A percentile compares a stretch with the other conserved stretches of the same genome.
Conservation (phyloP, 2,113 vertebrate species). For the Saimiri boliviensis region DNA sequence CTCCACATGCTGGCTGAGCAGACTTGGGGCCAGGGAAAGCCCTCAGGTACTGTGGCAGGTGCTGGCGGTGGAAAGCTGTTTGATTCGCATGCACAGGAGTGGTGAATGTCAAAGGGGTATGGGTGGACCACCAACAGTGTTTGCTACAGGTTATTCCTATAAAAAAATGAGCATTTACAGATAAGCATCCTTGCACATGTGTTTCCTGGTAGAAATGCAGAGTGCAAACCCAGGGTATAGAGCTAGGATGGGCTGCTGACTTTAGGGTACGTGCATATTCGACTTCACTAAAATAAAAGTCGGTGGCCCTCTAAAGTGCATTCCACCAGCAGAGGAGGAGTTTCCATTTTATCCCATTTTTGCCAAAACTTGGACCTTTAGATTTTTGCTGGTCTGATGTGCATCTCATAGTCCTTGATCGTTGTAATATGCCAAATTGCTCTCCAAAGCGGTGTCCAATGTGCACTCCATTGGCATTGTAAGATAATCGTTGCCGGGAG, state of each 20-base stretch:
- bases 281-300: not conserved
- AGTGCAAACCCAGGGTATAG: not conserved
- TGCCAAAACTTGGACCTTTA: conserved; percentile 2
- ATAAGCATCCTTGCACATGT: not conserved
- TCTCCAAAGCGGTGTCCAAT: not conserved
- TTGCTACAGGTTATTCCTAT: not conserved
- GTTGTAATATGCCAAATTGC: not conserved
- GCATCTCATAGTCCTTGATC: not conserved
- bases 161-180: not conserved
- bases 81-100: not conserved
- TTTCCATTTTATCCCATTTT: not conserved
- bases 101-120: not conserved
- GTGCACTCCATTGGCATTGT: not conserved
- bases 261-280: not conserved
- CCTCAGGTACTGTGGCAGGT: not conserved
- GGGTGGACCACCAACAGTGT: not conserved
- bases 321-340: not conserved
- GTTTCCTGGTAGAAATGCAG: not conserved
- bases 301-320: not conserved
- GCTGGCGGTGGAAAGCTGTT: not conserved
- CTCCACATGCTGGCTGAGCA: not conserved
- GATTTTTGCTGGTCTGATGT: not conserved
- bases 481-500: too few species aligned
- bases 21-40: not conserved
- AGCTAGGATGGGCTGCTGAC: not conserved